Evolutionary conservation across 2,113 vertebrate species (phyloP), one percentile per base, ranked within the genome.

Genomic region (Pelusios castaneus): DNA sequence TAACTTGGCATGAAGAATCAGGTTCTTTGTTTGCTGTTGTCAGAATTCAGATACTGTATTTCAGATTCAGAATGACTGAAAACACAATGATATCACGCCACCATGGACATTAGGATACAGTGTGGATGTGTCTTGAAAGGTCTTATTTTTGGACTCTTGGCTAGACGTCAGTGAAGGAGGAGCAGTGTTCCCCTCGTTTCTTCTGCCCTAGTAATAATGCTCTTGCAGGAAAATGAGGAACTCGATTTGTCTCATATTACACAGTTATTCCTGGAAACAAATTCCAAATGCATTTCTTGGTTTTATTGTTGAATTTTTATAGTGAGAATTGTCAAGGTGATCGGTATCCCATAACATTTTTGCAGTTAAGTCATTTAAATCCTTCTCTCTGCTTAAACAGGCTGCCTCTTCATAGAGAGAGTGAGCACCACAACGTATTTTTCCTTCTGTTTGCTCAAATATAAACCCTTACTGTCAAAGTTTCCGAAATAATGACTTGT

Each of bases 391-490:
- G 31, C 14, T 34, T 34, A 63, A 63, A 17, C 60, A 2, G 17
- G 17, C 34, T 67, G 93, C 94, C 96, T 95, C 93, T 97, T 97
- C 86, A 82, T 2, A 29, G 95, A 94, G 92, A 91, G 84, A 87
- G 91, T 82, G 84, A 92, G 45, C 89, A 84, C 92, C 95, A 93
- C 94, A 97, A 97, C 97, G 96, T 93, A 95, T 94, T 89, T 94
- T 94, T 95, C 91, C 75, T 96, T 97, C 96, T 97, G 96, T 97
- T 95, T 88, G 92, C 92, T 97, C 90, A 80, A 97, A 97, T 97
- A 95, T 95, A 95, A 95, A 96, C 94, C 93, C 94, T 92, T 97
- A 94, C 87, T 85, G 91, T 93, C 89, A 93, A 90, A 85, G 41
- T 93, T 96, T 97, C 94, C 54, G 95, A 96, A 94, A 86, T 94